These are phyloP conservation scores for Gallirallus australis DNA, from an alignment of 2,797 vertebrate genomes.

Conservation along the genomic window DNA sequence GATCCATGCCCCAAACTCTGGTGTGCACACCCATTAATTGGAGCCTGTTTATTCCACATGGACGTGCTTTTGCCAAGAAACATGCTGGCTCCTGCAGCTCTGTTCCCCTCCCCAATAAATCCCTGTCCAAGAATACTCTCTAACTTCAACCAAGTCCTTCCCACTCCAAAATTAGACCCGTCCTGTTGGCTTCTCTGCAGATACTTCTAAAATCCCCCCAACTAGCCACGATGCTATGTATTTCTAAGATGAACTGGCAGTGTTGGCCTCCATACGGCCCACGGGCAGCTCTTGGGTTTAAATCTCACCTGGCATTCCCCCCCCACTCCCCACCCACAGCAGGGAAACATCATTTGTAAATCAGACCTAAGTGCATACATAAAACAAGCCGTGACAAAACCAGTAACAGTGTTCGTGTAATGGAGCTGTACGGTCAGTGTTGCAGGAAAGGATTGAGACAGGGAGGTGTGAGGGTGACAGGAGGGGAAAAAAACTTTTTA, in stretches of 20 bases:
- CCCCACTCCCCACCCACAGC: too few species aligned
- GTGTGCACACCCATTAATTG: too few species aligned
- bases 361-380: accelerated
- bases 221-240: accelerated
- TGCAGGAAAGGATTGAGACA: accelerated
- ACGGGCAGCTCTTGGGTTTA: not conserved
- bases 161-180: not conserved
- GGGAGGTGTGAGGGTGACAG: accelerated
- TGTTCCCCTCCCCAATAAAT: accelerated
- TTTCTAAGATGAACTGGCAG: too few species aligned
- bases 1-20: too few species aligned
- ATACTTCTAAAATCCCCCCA: not conserved
- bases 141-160: not conserved
- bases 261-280: too few species aligned
- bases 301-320: not conserved
- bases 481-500: not conserved
- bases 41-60: not conserved
- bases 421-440: accelerated
- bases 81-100: accelerated
- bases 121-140: accelerated
- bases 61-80: not conserved
- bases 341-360: not conserved
- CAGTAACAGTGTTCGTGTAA: accelerated
- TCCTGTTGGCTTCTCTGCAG: not conserved
- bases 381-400: accelerated